Percentiles rank a stretch among this genome's conserved stretches.
These are phyloP conservation scores for Xiphophorus couchianus DNA, from an alignment of 2,113 vertebrate species.

Conservation along the genomic window DNA sequence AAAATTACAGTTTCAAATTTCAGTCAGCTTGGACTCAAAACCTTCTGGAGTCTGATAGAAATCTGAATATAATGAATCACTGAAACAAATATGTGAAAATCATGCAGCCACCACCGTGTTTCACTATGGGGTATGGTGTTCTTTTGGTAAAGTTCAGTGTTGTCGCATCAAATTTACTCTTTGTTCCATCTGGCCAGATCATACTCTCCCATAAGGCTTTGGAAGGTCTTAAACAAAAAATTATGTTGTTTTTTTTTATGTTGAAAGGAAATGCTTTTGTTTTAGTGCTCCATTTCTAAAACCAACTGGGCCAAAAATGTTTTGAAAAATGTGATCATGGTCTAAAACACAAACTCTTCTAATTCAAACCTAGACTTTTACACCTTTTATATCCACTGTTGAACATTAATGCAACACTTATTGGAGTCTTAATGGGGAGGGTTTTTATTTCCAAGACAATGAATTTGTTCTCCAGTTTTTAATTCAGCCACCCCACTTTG, in stretches of 20 bases:
- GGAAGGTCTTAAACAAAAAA: too few relatives aligned
- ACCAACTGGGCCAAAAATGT: neutral
- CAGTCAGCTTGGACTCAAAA: neutral
- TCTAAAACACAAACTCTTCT: neutral
- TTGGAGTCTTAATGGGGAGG: neutral
- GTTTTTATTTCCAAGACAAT: neutral
- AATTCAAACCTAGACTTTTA: neutral
- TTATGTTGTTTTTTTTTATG: too few relatives aligned
- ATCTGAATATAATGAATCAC: too few relatives aligned
- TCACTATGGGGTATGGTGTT: neutral
- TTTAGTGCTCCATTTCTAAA: too few relatives aligned
- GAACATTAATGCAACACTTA: neutral
- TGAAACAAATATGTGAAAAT: too few relatives aligned
- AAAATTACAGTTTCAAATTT: neutral
- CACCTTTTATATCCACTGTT: neutral
- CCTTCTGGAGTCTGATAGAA: neutral
- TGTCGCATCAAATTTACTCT: neutral
- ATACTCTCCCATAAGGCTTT: neutral
- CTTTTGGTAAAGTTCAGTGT: neutral
- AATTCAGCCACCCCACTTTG: neutral
- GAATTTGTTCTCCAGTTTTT: neutral
- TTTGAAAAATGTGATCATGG: neutral
- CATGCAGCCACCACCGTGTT: neutral
- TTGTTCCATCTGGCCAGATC: neutral
- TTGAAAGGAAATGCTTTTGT: too few relatives aligned